phyloP scores from a whole-genome alignment of 2,113 vertebrate genomes.

The Barnardius zonarius region DNA sequence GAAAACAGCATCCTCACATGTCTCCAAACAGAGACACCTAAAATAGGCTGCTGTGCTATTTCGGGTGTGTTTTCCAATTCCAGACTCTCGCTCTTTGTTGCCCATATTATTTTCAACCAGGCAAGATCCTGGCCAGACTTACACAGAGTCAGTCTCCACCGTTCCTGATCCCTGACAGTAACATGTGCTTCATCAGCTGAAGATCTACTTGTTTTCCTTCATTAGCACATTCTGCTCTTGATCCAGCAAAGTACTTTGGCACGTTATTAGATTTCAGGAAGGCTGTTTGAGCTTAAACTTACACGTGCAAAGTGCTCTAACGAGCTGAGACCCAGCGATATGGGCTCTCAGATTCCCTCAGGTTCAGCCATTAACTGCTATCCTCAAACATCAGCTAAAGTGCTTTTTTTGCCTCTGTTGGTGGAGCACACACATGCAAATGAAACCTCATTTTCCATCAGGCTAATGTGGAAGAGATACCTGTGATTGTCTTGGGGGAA shows the following conservation, averaged over 20 bases:
- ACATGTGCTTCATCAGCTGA: background rate
- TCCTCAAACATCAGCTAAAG: background rate
- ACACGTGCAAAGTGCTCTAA: background rate
- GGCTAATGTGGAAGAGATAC: background rate
- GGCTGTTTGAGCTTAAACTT: background rate
- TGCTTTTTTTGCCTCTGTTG: background rate
- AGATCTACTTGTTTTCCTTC: background rate
- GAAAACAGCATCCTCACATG: background rate
- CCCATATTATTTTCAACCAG: background rate
- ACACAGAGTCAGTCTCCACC: background rate
- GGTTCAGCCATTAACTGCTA: slow-evolving; percentile 11
- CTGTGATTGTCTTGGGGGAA: background rate
- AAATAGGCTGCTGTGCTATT: slow-evolving; percentile 12
- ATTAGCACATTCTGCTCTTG: slow-evolving; percentile 43
- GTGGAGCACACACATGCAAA: background rate
- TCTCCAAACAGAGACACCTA: background rate
- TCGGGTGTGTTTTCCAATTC: background rate
- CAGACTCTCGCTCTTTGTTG: background rate
- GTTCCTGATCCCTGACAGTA: background rate
- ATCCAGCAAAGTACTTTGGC: slow-evolving; percentile 34
- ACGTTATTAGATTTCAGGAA: slow-evolving; percentile 44
- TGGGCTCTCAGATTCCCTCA: background rate
- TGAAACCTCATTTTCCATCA: background rate
- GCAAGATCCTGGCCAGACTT: background rate
- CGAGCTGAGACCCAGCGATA: background rate